Evolutionary conservation across 37 sponge, comb jelly and placozoan genomes (phyloP).

Genomic region (Cliona cf. orientalis): DNA sequence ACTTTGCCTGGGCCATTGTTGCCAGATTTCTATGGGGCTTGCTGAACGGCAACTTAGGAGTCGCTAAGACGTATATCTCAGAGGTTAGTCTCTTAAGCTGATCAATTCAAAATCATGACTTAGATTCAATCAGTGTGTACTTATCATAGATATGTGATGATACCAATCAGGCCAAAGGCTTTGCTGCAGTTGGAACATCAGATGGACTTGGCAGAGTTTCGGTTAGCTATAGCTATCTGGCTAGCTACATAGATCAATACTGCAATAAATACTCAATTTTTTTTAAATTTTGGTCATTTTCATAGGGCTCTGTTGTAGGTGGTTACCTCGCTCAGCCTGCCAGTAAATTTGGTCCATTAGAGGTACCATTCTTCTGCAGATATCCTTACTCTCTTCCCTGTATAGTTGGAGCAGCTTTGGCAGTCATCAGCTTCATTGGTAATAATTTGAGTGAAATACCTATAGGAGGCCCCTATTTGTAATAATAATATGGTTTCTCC

Average conservation of each 20-base stretch:
- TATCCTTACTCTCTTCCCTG: constrained; percentile 86
- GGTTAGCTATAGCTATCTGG: constrained; percentile 39
- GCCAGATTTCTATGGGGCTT: constrained; percentile 88
- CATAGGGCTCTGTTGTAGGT: constrained; percentile 78
- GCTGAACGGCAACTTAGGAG: constrained; percentile 83
- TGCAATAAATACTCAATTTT: no score
- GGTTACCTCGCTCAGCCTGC: constrained; percentile 91
- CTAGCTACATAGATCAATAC: no score
- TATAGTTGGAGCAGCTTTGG: constrained; percentile 62
- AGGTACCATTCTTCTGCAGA: constrained; percentile 75
- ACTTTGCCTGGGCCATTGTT: constrained; percentile 81
- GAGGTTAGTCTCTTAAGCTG: constrained; percentile 53
- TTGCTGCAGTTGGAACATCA: constrained; percentile 60
- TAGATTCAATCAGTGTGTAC: no score
- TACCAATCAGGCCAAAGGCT: constrained; percentile 87
- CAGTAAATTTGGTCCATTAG: constrained; percentile 61
- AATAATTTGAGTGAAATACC: not conserved
- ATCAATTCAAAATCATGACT: no score
- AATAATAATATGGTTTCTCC: no score
- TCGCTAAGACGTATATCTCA: constrained; percentile 88
- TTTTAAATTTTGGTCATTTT: no score
- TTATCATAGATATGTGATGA: constrained; percentile 94
- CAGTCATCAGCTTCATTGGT: constrained; percentile 55
- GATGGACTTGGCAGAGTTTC: constrained; percentile 62
- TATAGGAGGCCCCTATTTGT: not conserved